phyloP scores from a whole-genome alignment of 2,888 invertebrate genomes.

The Trissolcus japonicus region DNA sequence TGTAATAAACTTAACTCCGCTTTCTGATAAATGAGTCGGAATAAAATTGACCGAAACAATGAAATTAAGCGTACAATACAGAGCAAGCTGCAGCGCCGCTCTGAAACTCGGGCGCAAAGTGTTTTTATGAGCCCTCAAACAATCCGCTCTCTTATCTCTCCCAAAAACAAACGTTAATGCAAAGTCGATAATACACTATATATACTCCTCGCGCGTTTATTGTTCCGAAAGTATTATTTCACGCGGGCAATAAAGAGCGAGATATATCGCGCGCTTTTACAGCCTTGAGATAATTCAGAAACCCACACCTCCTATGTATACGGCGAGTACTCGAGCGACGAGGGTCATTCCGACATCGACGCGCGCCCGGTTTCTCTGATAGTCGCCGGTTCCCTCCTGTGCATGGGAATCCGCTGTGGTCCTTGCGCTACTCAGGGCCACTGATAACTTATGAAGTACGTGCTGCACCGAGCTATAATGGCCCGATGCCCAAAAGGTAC shows the following conservation, averaged over 20 bases:
- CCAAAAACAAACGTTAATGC: constrained; percentile 12
- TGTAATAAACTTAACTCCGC: too few species aligned
- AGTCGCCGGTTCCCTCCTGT: constrained; percentile 7
- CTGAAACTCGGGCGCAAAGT: constrained; percentile 6
- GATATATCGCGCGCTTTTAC: constrained; percentile 36
- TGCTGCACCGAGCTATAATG: constrained; percentile 46
- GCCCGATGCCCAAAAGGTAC: constrained; percentile 49
- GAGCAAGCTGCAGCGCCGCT: background rate
- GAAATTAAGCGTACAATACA: constrained; percentile 1
- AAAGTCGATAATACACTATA: constrained; percentile 24
- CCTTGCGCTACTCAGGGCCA: constrained; percentile 61
- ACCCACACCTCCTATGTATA: constrained; percentile 22
- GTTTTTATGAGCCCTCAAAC: constrained; percentile 22
- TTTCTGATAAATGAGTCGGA: constrained; percentile 7
- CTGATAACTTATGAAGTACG: constrained; percentile 61
- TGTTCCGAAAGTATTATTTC: constrained; percentile 44
- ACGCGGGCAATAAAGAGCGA: constrained; percentile 42
- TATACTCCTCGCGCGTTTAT: constrained; percentile 13
- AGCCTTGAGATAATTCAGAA: constrained; percentile 40
- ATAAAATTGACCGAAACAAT: constrained; percentile 5
- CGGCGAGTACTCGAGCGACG: constrained; percentile 8
- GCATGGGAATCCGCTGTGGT: constrained; percentile 59
- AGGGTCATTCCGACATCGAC: constrained; percentile 41
- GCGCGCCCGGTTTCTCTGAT: constrained; percentile 19
- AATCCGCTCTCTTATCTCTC: constrained; percentile 27